Base-by-base conservation (phyloP, 2,888 invertebrate species). In the Drosophila niveifrons region DNA sequence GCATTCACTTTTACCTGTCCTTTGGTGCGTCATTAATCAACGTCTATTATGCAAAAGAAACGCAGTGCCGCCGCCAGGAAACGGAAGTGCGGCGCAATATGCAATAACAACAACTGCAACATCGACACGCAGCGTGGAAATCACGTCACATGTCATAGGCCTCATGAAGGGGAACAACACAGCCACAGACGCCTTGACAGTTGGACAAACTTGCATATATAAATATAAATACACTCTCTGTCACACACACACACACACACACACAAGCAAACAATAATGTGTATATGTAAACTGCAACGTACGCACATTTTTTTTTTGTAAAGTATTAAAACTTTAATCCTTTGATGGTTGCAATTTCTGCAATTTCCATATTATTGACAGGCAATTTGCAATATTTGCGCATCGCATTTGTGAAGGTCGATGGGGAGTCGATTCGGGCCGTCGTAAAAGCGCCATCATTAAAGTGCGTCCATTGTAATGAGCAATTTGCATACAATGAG, bases 11-110 rank as follows among this genome's bases (percentile, higher is more conserved):
- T 88, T 70, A 82, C 86, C 82, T 85, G 73, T 82, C 71, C 73
- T 55, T 53, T 52, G 71, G 66, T 61, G 74, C 72, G 77, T 72
- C 82, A 85, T 82, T 76, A 64, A 88, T 88, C 88, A 79, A 85
- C 67, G 82, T 88, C 76, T 67, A 80, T 85, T 82, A 85, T 67
- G 82, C 76, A 69, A 69, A 84, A 78, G 82, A 84, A 82, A 66
- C 55, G 70, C 85, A 66, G 41, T 28, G 63, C 39, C 61, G 58
- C 34, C 73, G 58, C 34, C 73, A 51, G 82, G 82, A 85, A 85
- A 66, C 86, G 82, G 82, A 79, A 88, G 82, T 79, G 85, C 65
- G 59, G 66, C 75, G 67, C 76, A 78, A 66, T 66, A 72, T 73
- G 72, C 70, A 77, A 63, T 13, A 73, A 68, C 44, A 59, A 47